These are phyloP conservation scores for Harpagoxenus sublaevis DNA, from an alignment of 2,888 invertebrate species.

Conservation along the genomic window DNA sequence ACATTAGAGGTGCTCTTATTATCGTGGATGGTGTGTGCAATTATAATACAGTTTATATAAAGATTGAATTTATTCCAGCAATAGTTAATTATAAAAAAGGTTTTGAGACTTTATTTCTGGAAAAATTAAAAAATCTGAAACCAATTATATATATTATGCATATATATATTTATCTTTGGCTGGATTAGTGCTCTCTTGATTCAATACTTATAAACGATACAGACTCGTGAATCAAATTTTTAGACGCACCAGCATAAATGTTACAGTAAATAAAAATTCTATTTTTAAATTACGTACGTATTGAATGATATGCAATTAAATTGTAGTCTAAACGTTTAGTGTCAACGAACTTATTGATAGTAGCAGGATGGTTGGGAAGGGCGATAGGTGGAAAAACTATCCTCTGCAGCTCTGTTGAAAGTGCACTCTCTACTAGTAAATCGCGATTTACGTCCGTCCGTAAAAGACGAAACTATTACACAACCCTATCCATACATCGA, in stretches of 20 bases:
- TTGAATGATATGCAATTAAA: conserved; percentile 32
- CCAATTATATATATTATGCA: neutral
- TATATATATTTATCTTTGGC: neutral
- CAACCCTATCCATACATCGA: conserved; percentile 59
- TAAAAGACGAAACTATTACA: conserved; percentile 76
- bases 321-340: conserved; percentile 2
- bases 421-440: conserved; percentile 74
- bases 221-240: neutral
- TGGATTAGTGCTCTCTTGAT: neutral
- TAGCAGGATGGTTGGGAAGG: conserved; percentile 20
- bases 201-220: neutral
- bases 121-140: neutral
- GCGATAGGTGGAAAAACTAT: conserved; percentile 53
- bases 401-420: conserved; percentile 56
- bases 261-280: neutral
- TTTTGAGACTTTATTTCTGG: neutral
- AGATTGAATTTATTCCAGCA: neutral
- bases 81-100: conserved; percentile 1
- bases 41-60: conserved; percentile 14
- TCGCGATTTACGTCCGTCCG: conserved; percentile 77
- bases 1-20: neutral
- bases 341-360: conserved; percentile 57
- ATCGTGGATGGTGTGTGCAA: neutral
- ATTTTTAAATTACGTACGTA: neutral
- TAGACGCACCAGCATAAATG: neutral